Evolutionary conservation across 2,797 vertebrate genomes (phyloP), one percentile per base, ranked within the genome.

Genomic region (Tarsius wallacei): DNA sequence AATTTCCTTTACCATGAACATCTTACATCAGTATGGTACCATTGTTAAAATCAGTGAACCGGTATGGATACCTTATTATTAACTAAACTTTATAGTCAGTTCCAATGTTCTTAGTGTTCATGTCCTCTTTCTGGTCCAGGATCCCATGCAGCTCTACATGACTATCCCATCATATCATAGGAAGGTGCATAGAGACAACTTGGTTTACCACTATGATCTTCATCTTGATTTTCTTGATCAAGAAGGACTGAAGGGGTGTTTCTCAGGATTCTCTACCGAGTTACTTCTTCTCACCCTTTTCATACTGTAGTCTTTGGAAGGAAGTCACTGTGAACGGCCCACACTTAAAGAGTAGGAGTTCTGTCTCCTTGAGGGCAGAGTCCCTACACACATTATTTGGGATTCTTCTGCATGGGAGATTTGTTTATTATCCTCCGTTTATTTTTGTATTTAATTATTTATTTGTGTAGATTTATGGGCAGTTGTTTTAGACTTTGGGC

Each of bases 381-480:
- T 42, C 42, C 42, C 42, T 42, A 42, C 42, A 42, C 42, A 42
- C 42, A 42, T 42, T 42, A 42, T 42, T 42, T 42, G 42, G n/a
- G 33, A 68, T 68, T 68, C 17, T 68, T 68, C 21, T 10, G 4
- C 33, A 68, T 68, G 17, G 66, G n/a, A 68, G 66, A 33, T 68
- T 68, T 68, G 66, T 68, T n/a, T 68, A 33, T 68, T n/a, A 68
- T 68, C 66, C 9, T 36, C 31, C 53, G 26, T 57, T 90, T 49
- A 57, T 77, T 90, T 87, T 76, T 47, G 4, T 83, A 59, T 78
- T 82, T 49, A 61, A 22, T 70, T 49, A 64, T 74, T 88, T 96
- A 81, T 81, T 86, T 95, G 28, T 91, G 80, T 87, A 61, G 22
- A 83, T 49, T 83, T 66, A 24, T 36, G 51, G 51, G 53, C 77